Conservation (phyloP, 64 coral and sea anemone species). For the Montipora cactus region DNA sequence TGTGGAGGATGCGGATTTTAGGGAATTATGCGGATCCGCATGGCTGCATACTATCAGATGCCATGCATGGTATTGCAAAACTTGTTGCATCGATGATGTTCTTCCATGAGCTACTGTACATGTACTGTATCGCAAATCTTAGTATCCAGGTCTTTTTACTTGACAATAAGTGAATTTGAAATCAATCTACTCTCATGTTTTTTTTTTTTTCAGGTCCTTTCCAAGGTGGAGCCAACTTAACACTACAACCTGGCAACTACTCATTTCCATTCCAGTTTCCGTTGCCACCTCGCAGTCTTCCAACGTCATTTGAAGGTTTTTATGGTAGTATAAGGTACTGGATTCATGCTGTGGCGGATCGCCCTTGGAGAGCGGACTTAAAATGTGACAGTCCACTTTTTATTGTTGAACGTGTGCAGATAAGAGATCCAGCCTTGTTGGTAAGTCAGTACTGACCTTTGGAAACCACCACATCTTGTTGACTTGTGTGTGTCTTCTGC, state of each 20-base stretch:
- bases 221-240: slow-evolving; percentile 5
- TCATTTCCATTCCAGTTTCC: slow-evolving; percentile 29
- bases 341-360: slow-evolving; percentile 1
- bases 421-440: neutral
- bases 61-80: no score
- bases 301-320: slow-evolving; percentile 31
- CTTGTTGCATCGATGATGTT: no score
- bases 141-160: no score
- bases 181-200: no score
- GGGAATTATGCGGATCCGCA: no score
- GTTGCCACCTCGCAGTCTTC: neutral
- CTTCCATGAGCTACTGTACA: no score
- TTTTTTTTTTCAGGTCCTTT: neutral
- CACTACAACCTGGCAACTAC: slow-evolving; percentile 32
- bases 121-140: no score
- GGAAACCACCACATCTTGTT: no score
- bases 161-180: no score
- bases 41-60: no score
- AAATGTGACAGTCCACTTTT: neutral
- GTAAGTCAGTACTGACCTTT: neutral
- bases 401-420: slow-evolving; percentile 45
- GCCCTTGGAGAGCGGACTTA: slow-evolving; percentile 2
- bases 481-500: no score
- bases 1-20: no score
- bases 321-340: slow-evolving; percentile 35